These are phyloP conservation scores for Alloplasta piceator DNA, from an alignment of 2,888 invertebrate genomes.

Conservation along the genomic window DNA sequence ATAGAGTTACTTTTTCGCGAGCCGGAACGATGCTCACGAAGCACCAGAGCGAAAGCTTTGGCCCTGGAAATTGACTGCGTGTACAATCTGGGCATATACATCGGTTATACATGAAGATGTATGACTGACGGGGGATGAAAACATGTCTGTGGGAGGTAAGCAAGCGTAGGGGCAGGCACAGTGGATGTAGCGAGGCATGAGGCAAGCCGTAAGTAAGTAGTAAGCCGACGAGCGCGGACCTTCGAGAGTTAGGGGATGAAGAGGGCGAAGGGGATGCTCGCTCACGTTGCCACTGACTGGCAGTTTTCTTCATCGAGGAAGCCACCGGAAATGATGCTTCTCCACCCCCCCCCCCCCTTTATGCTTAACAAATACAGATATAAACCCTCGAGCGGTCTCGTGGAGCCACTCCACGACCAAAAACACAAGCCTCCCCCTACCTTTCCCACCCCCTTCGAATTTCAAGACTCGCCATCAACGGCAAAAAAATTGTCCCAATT, in stretches of 20 bases:
- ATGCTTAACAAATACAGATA: not conserved
- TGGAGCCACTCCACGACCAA: constrained; percentile 18
- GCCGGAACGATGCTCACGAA: constrained; percentile 30
- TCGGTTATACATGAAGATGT: not conserved
- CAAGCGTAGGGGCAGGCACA: constrained; percentile 46
- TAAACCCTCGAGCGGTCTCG: constrained; percentile 17
- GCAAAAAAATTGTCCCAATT: constrained; percentile 75
- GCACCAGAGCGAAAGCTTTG: not conserved
- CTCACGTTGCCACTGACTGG: constrained; percentile 79
- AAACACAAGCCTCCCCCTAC: not conserved
- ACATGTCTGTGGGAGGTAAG: constrained; percentile 26
- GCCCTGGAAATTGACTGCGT: not conserved
- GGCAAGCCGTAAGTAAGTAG: constrained; percentile 71
- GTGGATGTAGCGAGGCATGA: constrained; percentile 77
- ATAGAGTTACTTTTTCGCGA: constrained; percentile 16
- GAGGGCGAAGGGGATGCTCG: constrained; percentile 11
- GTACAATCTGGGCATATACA: not conserved
- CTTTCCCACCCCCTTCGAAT: not conserved
- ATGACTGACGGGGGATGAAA: not conserved
- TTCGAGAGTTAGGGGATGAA: constrained; percentile 6
- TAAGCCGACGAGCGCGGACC: constrained; percentile 67
- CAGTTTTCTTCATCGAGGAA: constrained; percentile 82
- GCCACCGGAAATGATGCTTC: constrained; percentile 82
- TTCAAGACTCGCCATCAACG: constrained; percentile 6
- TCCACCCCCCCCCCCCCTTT: not conserved